A percentile compares a stretch with the other conserved stretches of the same genome.
phyloP scores from a whole-genome alignment of 2,888 invertebrate genomes.

The Ormyrus rosae region DNA sequence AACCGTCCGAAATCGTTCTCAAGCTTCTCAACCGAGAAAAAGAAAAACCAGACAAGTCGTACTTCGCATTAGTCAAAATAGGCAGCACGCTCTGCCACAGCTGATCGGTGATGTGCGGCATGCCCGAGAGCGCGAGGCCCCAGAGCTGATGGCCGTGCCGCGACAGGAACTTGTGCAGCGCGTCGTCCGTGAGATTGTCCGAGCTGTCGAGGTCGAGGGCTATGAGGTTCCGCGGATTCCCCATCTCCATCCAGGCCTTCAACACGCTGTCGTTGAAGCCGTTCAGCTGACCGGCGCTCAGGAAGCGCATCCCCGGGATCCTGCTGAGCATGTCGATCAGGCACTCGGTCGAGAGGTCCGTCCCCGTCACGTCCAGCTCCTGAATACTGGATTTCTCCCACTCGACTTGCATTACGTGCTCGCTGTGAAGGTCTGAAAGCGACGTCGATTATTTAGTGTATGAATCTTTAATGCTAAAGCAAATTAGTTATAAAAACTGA shows the following conservation, averaged over 20 bases:
- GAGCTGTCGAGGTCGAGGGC: constrained; percentile 96
- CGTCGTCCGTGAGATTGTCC: constrained; percentile 95
- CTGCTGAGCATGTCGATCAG: constrained; percentile 93
- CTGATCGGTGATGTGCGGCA: constrained; percentile 98
- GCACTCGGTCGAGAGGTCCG: constrained; percentile 95
- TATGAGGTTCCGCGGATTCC: constrained; percentile 85
- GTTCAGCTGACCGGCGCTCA: constrained; percentile 97
- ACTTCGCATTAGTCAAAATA: constrained; percentile 94
- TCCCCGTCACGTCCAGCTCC: constrained; percentile 97
- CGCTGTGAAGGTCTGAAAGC: constrained; percentile 87
- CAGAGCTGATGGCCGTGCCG: constrained; percentile 92
- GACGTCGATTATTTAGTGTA: not conserved
- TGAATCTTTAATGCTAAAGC: too few species aligned
- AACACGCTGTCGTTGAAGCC: constrained; percentile 97
- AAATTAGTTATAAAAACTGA: too few species aligned
- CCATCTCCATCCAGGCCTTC: constrained; percentile 93
- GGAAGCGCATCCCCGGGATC: constrained; percentile 89
- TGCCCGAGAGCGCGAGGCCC: constrained; percentile 93
- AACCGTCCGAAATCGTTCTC: too few species aligned
- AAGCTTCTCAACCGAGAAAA: too few species aligned
- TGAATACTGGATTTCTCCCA: constrained; percentile 97
- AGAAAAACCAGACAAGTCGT: constrained; percentile 23
- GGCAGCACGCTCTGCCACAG: constrained; percentile 98
- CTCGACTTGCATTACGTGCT: constrained; percentile 95
- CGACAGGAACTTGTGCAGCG: constrained; percentile 92